Conservation (phyloP, 2,113 vertebrate genomes). For the Rhombomys opimus region DNA sequence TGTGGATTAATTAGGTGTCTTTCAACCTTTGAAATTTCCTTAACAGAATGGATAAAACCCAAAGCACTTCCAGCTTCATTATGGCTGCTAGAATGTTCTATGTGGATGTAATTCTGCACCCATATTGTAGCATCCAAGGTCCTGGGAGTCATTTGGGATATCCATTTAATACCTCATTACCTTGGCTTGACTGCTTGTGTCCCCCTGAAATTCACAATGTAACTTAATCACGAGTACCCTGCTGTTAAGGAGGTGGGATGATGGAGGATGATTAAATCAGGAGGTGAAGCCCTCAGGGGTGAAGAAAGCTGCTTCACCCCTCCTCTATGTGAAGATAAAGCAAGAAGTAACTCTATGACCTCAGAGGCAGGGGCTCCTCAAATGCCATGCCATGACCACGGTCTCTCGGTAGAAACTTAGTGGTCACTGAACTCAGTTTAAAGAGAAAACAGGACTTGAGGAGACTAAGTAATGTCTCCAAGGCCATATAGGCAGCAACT, state of each 20-base stretch:
- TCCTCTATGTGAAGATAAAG: fast-evolving
- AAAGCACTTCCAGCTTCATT: background rate
- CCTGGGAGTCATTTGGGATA: background rate
- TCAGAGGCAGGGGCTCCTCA: background rate
- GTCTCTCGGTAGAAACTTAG: background rate
- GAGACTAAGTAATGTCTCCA: background rate
- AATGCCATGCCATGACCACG: background rate
- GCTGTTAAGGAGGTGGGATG: too few relatives aligned
- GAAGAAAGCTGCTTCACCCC: too few relatives aligned
- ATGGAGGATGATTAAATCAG: too few relatives aligned
- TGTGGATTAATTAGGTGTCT: background rate
- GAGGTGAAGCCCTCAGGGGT: too few relatives aligned
- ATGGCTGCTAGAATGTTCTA: background rate
- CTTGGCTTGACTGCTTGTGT: too few relatives aligned
- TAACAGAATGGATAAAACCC: background rate
- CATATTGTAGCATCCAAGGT: fast-evolving
- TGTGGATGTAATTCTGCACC: background rate
- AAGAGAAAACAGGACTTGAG: background rate
- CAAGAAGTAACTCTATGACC: fast-evolving
- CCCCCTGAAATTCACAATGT: background rate
- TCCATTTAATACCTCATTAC: background rate
- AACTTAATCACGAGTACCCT: background rate
- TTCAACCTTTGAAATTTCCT: slow-evolving; percentile 5
- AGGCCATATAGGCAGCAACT: too few relatives aligned
- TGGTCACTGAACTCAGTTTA: background rate